Base-by-base conservation (phyloP, 2,888 invertebrate species). In the Eremobia ochroleuca region DNA sequence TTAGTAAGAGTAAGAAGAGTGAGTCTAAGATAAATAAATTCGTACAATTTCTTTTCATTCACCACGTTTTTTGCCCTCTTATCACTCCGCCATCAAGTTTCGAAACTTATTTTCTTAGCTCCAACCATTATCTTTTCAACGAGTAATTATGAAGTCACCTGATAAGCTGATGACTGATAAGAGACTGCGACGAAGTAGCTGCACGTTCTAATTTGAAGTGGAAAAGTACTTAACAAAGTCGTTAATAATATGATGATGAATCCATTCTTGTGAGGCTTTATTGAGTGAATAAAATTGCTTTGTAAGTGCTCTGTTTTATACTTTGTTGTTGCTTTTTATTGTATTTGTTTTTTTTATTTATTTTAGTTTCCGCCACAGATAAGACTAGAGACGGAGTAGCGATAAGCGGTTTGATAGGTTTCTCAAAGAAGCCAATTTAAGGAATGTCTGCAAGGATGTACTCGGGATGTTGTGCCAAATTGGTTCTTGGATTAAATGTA, bases 141-240 rank as follows among this genome's bases (percentile, higher is more conserved):
- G 59, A 79, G 71, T 68, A 84, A 82, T 80, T 87, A 87, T 77
- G 76, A 72, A 87, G 88, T 82, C 31, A 28, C 8, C 68, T 85
- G 87, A 87, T 88, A 87, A 82, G 69, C 69, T 64, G 70, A 61
- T 74, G 81, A 76, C 88, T 87, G 88, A 88, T 88, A 85, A 87
- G 52, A 76, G n/a, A 55, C 73, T 70, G 62, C 74, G 74, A 71
- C 49, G 13, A 61, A 80, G 87, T 76, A 79, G 77, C 67, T 71
- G 61, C 58, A 61, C 65, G 67, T 61, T 72, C 73, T 68, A 49
- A 68, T 74, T 68, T 46, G 69, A 77, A 79, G 64, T 78, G 74
- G 74, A 80, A 69, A 79, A 77, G 64, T 76, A 74, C 58, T 75
- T 78, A 28, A 78, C 72, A 43, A 73, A 69, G 65, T 70, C 59